Percentiles rank a stretch among this genome's conserved stretches.
These are phyloP conservation scores for Enteromius anoplus DNA, from an alignment of 2,797 vertebrate genomes.

Conservation along the genomic window DNA sequence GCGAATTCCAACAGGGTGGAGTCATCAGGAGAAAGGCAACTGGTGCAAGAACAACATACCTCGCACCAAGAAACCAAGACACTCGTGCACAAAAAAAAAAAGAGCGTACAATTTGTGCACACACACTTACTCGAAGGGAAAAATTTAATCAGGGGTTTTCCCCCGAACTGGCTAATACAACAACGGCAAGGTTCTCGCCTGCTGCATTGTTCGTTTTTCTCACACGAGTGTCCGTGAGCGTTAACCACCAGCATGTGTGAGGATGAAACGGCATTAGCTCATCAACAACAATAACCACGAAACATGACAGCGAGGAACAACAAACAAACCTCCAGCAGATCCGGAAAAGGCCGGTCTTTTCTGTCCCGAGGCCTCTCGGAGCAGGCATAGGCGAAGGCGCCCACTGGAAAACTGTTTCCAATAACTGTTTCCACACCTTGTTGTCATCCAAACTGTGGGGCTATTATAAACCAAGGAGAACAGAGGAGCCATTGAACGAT, in stretches of 20 bases:
- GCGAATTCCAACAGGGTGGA: slow-evolving; percentile 80
- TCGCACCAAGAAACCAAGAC: slow-evolving; percentile 46
- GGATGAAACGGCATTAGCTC: slow-evolving; percentile 22
- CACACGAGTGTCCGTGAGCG: slow-evolving; percentile 2
- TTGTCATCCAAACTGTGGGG: slow-evolving; percentile 45
- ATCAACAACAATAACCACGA: slow-evolving; percentile 15
- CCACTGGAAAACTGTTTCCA: slow-evolving; percentile 48
- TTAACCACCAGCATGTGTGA: slow-evolving; percentile 38
- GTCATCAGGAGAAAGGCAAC: slow-evolving; percentile 76
- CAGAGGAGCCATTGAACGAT: slow-evolving; percentile 55
- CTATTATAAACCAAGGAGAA: slow-evolving; percentile 52
- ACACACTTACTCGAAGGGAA: slow-evolving; percentile 13
- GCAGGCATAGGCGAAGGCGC: slow-evolving; percentile 6
- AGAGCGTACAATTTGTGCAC: slow-evolving; percentile 2
- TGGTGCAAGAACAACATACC: slow-evolving; percentile 63
- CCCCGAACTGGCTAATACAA: slow-evolving; percentile 28
- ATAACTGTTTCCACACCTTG: slow-evolving; percentile 50
- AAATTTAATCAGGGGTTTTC: slow-evolving; percentile 36
- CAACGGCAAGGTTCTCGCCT: slow-evolving; percentile 11
- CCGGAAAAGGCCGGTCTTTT: neutral
- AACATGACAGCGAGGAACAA: slow-evolving; percentile 29
- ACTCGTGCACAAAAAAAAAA: slow-evolving; percentile 20
- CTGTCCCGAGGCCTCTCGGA: neutral
- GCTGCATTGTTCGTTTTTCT: slow-evolving; percentile 2
- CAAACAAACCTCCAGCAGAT: slow-evolving; percentile 45